Evolutionary conservation across 2,113 vertebrate genomes (phyloP), one percentile per base, ranked within the genome.

Genomic region (Archilochus colubris): DNA sequence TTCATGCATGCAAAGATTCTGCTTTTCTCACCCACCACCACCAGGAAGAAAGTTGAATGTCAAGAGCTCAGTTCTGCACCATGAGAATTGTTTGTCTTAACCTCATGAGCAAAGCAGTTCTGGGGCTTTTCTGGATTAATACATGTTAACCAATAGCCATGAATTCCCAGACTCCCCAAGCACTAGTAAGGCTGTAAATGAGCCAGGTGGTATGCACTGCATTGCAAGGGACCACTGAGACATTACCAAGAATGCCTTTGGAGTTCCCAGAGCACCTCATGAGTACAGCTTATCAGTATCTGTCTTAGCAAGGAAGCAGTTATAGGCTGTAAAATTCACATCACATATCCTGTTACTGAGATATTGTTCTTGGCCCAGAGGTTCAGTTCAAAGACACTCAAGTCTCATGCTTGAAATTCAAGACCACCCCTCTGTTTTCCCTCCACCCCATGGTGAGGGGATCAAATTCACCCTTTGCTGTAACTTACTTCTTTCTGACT

Each of bases 331-430:
- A 92, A 97, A 96, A 82, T 58, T 89, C 80, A 88, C 88, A 54
- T 20, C 64, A 62, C 91, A 73, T 81, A 82, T 92, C 90, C 88
- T 77, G 64, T 89, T 94, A 75, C 91, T 86, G 59, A 95, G 82
- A 40, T 89, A 94, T 79, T 93, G 61, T 75, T 95, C 96, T 94
- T 94, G 94, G 94, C 68, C 91, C 19, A 62, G 48, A 86, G 57
- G 66, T 88, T 86, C 69, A 55, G 69, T 89, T 93, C 93, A 50
- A 54, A 95, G 91, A 61, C 88, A 88, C 55, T 31, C 58, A 80
- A 87, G 24, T 46, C 77, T 46, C 72, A 46, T 24, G 69, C 48
- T 44, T 66, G 77, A 82, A 82, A 75, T 69, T 86, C 86, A 95
- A 96, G 92, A 82, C 59, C 79, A 93, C 80, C 72, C 80, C 91